Percentiles rank a stretch among this genome's conserved stretches.
Evolutionary conservation across 2,797 vertebrate species (phyloP).

Genomic region (Tenualosa ilisha): DNA sequence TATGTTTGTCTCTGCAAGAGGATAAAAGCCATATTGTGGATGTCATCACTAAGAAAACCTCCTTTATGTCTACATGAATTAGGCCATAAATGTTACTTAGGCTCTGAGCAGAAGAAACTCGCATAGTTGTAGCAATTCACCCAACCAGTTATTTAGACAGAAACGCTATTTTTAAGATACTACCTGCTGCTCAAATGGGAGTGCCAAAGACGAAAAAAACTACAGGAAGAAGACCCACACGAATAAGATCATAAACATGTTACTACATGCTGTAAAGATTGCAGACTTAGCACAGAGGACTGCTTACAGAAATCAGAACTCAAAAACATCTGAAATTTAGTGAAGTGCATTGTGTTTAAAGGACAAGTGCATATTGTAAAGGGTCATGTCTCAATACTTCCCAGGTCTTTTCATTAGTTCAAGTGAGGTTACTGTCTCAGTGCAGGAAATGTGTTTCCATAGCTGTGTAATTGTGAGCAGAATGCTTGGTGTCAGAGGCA

Average conservation of each 20-base stretch:
- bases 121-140: constrained; percentile 41
- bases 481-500: constrained; percentile 71
- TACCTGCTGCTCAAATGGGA: constrained; percentile 41
- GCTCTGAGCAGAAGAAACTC: background rate
- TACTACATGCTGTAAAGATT: background rate
- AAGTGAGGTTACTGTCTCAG: background rate
- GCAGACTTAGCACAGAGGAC: background rate
- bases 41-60: constrained; percentile 67
- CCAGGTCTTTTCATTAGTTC: constrained; percentile 3
- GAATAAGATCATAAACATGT: background rate
- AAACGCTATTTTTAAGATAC: constrained; percentile 12
- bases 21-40: constrained; percentile 96
- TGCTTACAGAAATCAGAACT: background rate
- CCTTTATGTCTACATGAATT: constrained; percentile 5
- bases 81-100: background rate
- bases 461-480: constrained; percentile 47
- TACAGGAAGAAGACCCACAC: constrained; percentile 4
- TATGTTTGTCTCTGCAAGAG: constrained; percentile 82
- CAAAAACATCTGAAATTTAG: background rate
- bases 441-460: background rate
- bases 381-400: background rate
- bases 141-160: constrained; percentile 24
- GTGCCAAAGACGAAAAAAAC: constrained; percentile 47
- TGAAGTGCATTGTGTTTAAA: background rate
- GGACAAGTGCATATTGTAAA: background rate